phyloP scores from a whole-genome alignment of 2,888 invertebrate genomes.

The Drosophila subsilvestris region DNA sequence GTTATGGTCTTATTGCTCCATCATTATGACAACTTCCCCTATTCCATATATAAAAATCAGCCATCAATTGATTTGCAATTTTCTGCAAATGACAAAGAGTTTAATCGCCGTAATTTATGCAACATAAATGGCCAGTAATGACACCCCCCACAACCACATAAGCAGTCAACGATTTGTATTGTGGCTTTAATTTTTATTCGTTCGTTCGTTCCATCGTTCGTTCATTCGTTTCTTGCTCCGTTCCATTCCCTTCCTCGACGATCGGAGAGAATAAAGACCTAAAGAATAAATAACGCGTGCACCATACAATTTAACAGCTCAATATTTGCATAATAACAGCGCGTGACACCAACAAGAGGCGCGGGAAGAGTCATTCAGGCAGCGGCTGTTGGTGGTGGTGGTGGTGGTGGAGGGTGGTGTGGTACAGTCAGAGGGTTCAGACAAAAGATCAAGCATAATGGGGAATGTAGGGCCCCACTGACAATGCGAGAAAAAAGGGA shows the following conservation, averaged over 20 bases:
- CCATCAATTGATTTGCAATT: slow-evolving; percentile 33
- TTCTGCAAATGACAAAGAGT: slow-evolving; percentile 45
- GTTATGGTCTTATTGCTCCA: slow-evolving; percentile 13
- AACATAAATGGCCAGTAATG: slow-evolving; percentile 71
- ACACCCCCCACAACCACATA: slow-evolving; percentile 33
- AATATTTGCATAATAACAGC: slow-evolving; percentile 81
- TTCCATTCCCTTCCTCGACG: slow-evolving; percentile 4
- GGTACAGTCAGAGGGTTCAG: slow-evolving; percentile 30
- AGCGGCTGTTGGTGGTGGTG: neutral
- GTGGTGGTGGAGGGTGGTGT: too few relatives aligned
- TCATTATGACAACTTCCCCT: slow-evolving; percentile 7
- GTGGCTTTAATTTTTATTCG: slow-evolving; percentile 39
- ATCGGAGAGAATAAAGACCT: slow-evolving; percentile 44
- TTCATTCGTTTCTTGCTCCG: slow-evolving; percentile 20
- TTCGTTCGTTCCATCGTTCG: slow-evolving; percentile 32
- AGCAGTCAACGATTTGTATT: slow-evolving; percentile 44
- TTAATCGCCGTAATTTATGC: slow-evolving; percentile 78
- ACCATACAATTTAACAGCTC: slow-evolving; percentile 78
- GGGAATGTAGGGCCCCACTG: neutral
- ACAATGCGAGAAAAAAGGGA: slow-evolving; percentile 14
- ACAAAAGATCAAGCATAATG: slow-evolving; percentile 25
- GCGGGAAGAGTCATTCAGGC: slow-evolving; percentile 10
- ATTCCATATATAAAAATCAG: slow-evolving; percentile 13
- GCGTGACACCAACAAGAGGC: slow-evolving; percentile 65
- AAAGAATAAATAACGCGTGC: slow-evolving; percentile 73